These are phyloP conservation scores for Parasteatoda tepidariorum DNA, from an alignment of 1,140 invertebrate genomes.

Conservation along the genomic window DNA sequence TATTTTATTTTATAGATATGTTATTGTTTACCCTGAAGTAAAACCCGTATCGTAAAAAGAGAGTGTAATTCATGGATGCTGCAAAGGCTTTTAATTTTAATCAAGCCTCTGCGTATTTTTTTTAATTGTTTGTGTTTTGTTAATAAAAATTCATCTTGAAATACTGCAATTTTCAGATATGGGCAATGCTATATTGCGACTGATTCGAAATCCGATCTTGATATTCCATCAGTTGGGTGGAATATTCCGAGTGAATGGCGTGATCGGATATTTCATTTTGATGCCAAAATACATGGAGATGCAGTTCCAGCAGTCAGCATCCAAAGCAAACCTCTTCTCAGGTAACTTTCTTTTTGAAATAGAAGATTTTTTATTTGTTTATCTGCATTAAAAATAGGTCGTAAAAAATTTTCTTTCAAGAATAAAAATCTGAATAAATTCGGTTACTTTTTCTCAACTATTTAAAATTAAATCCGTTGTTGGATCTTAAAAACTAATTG, in stretches of 20 bases:
- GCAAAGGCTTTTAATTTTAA: too few relatives aligned
- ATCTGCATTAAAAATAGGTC: too few relatives aligned
- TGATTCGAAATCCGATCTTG: slow-evolving; percentile 88
- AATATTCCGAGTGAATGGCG: slow-evolving; percentile 79
- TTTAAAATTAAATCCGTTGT: too few relatives aligned
- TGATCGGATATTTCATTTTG: slow-evolving; percentile 52
- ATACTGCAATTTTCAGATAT: slow-evolving; percentile 62
- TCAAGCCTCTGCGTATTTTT: too few relatives aligned
- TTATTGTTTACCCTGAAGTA: too few relatives aligned
- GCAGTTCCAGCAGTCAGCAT: slow-evolving; percentile 56
- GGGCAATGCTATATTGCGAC: slow-evolving; percentile 75
- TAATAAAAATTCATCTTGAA: background rate
- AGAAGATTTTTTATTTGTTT: background rate
- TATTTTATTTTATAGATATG: too few relatives aligned
- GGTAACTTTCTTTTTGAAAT: slow-evolving; percentile 45
- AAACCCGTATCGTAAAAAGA: too few relatives aligned
- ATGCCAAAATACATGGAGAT: slow-evolving; percentile 62
- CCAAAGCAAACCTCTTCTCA: slow-evolving; percentile 56
- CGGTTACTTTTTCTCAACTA: too few relatives aligned
- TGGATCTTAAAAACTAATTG: too few relatives aligned
- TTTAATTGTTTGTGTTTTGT: background rate
- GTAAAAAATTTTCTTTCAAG: background rate
- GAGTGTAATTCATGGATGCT: too few relatives aligned
- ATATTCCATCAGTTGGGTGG: slow-evolving; percentile 90
- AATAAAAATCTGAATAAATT: too few relatives aligned